A percentile compares a stretch with the other conserved stretches of the same genome.
Evolutionary conservation across 2,888 invertebrate genomes (phyloP).

Genomic region (Polydrusus pterygomalis): DNA sequence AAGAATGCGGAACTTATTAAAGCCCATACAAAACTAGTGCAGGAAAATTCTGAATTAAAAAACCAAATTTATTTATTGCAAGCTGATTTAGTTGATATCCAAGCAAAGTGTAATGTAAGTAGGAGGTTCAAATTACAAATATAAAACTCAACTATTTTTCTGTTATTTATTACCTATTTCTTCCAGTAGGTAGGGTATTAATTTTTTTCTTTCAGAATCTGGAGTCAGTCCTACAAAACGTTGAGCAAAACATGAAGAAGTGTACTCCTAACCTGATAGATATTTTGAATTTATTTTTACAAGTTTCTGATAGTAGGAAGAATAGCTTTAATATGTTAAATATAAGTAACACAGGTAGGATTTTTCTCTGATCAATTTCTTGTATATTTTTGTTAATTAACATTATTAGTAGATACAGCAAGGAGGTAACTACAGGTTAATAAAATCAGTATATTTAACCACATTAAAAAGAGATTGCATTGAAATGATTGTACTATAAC

Average conservation of each 20-base stretch:
- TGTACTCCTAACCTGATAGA: constrained; percentile 36
- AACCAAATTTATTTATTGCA: constrained; percentile 24
- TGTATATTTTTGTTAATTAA: too few relatives aligned
- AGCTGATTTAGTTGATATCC: constrained; percentile 10
- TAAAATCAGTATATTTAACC: too few relatives aligned
- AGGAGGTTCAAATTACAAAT: neutral
- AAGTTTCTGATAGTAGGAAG: constrained; percentile 16
- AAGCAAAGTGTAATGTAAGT: constrained; percentile 38
- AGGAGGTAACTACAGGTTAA: too few relatives aligned
- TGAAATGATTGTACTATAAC: too few relatives aligned
- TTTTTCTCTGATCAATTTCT: neutral
- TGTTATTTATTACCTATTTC: neutral
- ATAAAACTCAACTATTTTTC: neutral
- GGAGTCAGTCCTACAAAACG: neutral
- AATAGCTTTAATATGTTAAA: constrained; percentile 5
- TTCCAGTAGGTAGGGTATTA: neutral
- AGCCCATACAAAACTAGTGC: constrained; percentile 33
- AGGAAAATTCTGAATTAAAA: constrained; percentile 31
- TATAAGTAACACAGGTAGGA: neutral
- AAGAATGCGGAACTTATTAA: constrained; percentile 41
- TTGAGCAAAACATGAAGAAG: constrained; percentile 33
- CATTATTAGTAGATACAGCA: too few relatives aligned
- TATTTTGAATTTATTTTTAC: constrained; percentile 33
- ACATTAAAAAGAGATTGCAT: too few relatives aligned
- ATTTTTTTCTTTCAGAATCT: constrained; percentile 15